These are phyloP conservation scores for Neogobius melanostomus DNA, from an alignment of 2,113 vertebrate species.

Conservation along the genomic window DNA sequence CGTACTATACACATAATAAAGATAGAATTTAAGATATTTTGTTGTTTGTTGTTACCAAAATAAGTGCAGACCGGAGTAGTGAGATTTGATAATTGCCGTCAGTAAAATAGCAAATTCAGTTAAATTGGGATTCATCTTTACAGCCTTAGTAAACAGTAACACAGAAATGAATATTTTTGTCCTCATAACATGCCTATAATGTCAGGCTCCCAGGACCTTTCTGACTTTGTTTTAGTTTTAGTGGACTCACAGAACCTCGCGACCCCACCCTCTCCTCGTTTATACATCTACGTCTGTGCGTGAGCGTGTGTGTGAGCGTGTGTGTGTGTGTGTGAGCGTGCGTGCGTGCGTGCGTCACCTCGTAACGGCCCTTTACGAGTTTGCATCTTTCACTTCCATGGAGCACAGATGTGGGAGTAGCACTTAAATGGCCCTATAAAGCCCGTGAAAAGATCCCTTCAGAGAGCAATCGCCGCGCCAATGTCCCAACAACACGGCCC, in stretches of 20 bases:
- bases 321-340: slow-evolving; percentile 21
- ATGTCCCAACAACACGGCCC: slow-evolving; percentile 47
- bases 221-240: slow-evolving; percentile 41
- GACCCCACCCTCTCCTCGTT: slow-evolving; percentile 26
- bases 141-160: too few species aligned
- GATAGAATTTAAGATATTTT: too few species aligned
- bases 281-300: slow-evolving; percentile 14
- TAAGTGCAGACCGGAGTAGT: too few species aligned
- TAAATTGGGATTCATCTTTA: too few species aligned
- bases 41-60: too few species aligned
- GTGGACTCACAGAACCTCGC: slow-evolving; percentile 20
- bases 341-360: slow-evolving; percentile 23
- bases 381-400: slow-evolving; percentile 47
- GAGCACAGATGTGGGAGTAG: slow-evolving; percentile 56
- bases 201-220: slow-evolving; percentile 17
- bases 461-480: slow-evolving; percentile 49
- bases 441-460: slow-evolving; percentile 64
- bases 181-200: not conserved
- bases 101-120: too few species aligned
- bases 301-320: slow-evolving; percentile 25
- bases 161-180: too few species aligned
- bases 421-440: slow-evolving; percentile 69
- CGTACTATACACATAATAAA: too few species aligned
- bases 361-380: slow-evolving; percentile 53
- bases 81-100: too few species aligned